Percentiles rank a stretch among this genome's conserved stretches.
These are phyloP conservation scores for Mionectes olivaceus DNA, from an alignment of 2,797 vertebrate species.

Conservation along the genomic window DNA sequence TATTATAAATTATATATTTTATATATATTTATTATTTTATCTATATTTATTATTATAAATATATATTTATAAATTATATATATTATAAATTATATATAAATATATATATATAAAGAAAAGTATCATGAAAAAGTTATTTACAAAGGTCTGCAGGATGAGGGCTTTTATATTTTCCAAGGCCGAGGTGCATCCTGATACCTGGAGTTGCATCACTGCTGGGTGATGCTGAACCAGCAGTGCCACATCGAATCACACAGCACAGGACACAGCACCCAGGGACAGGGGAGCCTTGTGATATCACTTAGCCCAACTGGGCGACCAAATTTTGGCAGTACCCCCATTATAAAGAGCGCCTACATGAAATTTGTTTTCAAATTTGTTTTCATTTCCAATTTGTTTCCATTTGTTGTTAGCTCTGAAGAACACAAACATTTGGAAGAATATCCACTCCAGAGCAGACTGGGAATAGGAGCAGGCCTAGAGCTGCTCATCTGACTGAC, in stretches of 20 bases:
- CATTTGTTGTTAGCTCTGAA: neutral
- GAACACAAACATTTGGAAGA: neutral
- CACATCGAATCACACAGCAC: neutral
- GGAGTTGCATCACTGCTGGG: fast-evolving
- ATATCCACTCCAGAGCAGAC: neutral
- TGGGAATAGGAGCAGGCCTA: neutral
- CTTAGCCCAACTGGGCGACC: neutral
- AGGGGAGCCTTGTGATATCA: neutral
- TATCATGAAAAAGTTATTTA: neutral
- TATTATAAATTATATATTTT: too few species aligned
- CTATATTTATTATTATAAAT: too few species aligned
- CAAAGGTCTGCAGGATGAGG: neutral
- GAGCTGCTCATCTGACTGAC: neutral
- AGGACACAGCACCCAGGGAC: neutral
- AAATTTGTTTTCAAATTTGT: neutral
- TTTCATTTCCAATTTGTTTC: too few species aligned
- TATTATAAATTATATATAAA: too few species aligned
- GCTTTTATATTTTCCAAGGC: neutral
- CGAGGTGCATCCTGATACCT: neutral
- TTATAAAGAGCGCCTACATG: neutral
- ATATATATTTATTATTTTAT: too few species aligned
- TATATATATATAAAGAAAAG: neutral
- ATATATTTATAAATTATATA: too few species aligned
- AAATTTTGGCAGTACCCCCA: neutral
- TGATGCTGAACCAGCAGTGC: neutral